Evolutionary conservation across 2,888 invertebrate species (phyloP).

Genomic region (Drosophila suboccidentalis): DNA sequence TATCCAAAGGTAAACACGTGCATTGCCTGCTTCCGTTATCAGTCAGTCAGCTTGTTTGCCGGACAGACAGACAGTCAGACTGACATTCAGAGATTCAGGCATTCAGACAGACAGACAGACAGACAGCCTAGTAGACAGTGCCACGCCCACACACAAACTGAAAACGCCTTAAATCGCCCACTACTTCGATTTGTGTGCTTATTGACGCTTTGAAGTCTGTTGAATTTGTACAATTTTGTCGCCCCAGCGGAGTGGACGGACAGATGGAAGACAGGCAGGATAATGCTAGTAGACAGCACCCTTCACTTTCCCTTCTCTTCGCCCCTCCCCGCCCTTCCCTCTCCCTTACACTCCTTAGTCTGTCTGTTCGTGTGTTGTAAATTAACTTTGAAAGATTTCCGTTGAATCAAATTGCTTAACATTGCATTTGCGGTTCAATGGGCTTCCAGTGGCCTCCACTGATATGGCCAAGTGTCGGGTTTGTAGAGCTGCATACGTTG

Average conservation of each 20-base stretch:
- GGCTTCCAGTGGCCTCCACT: conserved; percentile 28
- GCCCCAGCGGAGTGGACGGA: conserved; percentile 46
- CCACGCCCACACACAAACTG: conserved; percentile 40
- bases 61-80: conserved; percentile 37
- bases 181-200: conserved; percentile 64
- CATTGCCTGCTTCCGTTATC: conserved; percentile 78
- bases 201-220: conserved; percentile 76
- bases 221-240: conserved; percentile 75
- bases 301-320: neutral
- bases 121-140: neutral
- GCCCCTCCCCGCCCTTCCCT: too few species aligned
- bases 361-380: conserved; percentile 64
- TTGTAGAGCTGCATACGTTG: conserved; percentile 34
- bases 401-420: conserved; percentile 66
- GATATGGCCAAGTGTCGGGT: conserved; percentile 35
- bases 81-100: conserved; percentile 5
- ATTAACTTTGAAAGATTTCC: conserved; percentile 76
- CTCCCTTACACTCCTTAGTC: neutral
- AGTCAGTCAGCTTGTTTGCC: conserved; percentile 75
- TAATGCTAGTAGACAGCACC: neutral
- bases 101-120: conserved; percentile 8
- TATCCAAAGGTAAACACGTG: conserved; percentile 77
- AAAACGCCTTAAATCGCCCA: conserved; percentile 14
- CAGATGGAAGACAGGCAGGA: conserved; percentile 6
- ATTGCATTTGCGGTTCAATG: conserved; percentile 70